Evolutionary conservation across 1,140 invertebrate species (phyloP).

Genomic region (Drosophila leontia): DNA sequence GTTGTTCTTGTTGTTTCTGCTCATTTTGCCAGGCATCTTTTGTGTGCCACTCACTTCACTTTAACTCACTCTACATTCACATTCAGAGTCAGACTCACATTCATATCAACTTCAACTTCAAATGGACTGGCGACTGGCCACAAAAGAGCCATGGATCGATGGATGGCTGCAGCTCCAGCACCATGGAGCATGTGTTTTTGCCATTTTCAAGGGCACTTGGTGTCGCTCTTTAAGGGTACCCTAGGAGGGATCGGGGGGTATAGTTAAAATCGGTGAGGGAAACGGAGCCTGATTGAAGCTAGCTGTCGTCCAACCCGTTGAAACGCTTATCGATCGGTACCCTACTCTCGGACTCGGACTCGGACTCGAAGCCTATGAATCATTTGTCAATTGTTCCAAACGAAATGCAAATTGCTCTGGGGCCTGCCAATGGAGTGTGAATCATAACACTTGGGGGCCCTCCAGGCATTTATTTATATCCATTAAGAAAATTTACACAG

Average conservation of each 20-base stretch:
- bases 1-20: slow-evolving; percentile 11
- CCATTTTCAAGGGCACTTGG: slow-evolving; percentile 73
- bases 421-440: slow-evolving; percentile 10
- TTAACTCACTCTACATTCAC: slow-evolving; percentile 16
- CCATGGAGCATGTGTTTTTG: slow-evolving; percentile 70
- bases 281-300: slow-evolving; percentile 19
- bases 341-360: slow-evolving; percentile 4
- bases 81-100: slow-evolving; percentile 8
- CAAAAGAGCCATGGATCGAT: slow-evolving; percentile 46
- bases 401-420: slow-evolving; percentile 49
- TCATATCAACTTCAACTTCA: slow-evolving; percentile 27
- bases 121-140: slow-evolving; percentile 42
- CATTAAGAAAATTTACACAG: slow-evolving; percentile 5
- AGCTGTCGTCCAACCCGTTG: slow-evolving; percentile 38
- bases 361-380: slow-evolving; percentile 46
- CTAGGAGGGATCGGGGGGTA: neutral
- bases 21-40: slow-evolving; percentile 45
- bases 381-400: slow-evolving; percentile 65
- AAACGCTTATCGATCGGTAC: slow-evolving; percentile 59
- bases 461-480: slow-evolving; percentile 4
- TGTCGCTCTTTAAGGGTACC: slow-evolving; percentile 24
- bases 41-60: slow-evolving; percentile 50
- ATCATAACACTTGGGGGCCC: slow-evolving; percentile 12
- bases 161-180: slow-evolving; percentile 35
- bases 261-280: neutral